phyloP scores from a whole-genome alignment of 2,888 invertebrate genomes.

The Brachyopa scutellaris region DNA sequence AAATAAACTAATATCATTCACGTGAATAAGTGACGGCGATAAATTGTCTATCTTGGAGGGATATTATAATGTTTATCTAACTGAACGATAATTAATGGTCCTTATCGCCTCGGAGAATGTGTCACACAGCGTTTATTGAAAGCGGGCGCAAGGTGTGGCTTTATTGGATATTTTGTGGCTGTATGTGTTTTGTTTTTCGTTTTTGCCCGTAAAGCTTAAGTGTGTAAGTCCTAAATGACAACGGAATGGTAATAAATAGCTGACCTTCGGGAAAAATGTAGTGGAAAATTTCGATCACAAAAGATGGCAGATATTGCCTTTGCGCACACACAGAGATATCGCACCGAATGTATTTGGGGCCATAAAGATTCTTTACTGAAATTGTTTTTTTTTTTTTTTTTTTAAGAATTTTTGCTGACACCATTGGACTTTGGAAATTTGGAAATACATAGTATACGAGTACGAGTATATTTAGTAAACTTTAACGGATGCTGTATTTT shows the following conservation, averaged over 20 bases:
- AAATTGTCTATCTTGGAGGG: conserved; percentile 27
- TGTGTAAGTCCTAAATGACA: conserved; percentile 41
- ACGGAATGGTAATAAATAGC: conserved; percentile 52
- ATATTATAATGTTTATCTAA: conserved; percentile 39
- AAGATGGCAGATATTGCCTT: conserved; percentile 28
- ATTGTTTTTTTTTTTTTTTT: conserved; percentile 32
- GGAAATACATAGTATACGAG: too few relatives aligned
- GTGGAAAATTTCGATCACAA: conserved; percentile 40
- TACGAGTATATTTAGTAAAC: conserved; percentile 60
- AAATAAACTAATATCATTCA: conserved; percentile 3
- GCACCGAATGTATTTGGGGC: conserved; percentile 13
- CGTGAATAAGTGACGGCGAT: conserved; percentile 22
- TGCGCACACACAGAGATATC: not conserved
- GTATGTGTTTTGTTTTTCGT: not conserved
- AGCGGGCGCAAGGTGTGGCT: conserved; percentile 53
- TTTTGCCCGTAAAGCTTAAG: conserved; percentile 1
- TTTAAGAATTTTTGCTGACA: conserved; percentile 53
- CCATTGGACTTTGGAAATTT: conserved; percentile 35
- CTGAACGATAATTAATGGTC: conserved; percentile 55
- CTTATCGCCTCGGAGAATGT: conserved; percentile 45
- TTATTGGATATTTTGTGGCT: conserved; percentile 32
- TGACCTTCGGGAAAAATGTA: conserved; percentile 41
- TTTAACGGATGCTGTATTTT: conserved; percentile 35
- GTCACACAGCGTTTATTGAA: conserved; percentile 20
- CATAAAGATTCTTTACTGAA: conserved; percentile 26